Evolutionary conservation across 2,797 vertebrate genomes (phyloP), one percentile per base, ranked within the genome.

Genomic region (Nannoperca obscura): DNA sequence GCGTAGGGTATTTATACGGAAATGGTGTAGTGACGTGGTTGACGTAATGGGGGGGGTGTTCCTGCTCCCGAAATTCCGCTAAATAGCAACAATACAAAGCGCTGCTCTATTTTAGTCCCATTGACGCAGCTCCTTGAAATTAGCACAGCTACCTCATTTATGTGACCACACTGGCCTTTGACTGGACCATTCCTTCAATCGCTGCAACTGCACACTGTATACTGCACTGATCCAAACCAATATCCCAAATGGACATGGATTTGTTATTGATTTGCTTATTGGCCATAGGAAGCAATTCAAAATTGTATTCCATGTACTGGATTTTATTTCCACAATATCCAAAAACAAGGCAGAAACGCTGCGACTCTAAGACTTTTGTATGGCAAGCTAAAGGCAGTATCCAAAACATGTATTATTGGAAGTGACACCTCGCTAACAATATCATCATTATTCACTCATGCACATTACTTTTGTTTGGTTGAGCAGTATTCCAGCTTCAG

Each of bases 391-490:
- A 77, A 68, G 85, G 83, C 74, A 77, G 71, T 50, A 76, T 86
- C 76, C 69, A 65, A 76, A 88, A 70, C 47, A 76, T 55, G 77
- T 40, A 61, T 76, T 85, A 93, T 80, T 61, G 76, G 62, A 88
- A 82, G 83, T 84, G 91, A 90, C 90, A 84, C 83, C 81, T 84
- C 66, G 7, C 86, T 78, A 87, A 91, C 85, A 88, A 73, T 86
- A 85, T 90, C 87, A 86, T 84, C 81, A 89, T 90, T 91, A 92
- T 88, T 86, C 82, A 81, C 80, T 87, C 71, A 58, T 87, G 86
- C 62, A 20, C 63, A 76, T 93, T 90, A 87, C 76, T 89, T 90
- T 85, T 90, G 88, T 92, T 89, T 91, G 89, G 86, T 78, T 85
- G 91, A 91, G 80, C 84, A 82, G 76, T n/a, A 72, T 80, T 89